A percentile compares a stretch with the other conserved stretches of the same genome.
Conservation (phyloP, 1,140 invertebrate genomes). For the Sitobion miscanthi region DNA sequence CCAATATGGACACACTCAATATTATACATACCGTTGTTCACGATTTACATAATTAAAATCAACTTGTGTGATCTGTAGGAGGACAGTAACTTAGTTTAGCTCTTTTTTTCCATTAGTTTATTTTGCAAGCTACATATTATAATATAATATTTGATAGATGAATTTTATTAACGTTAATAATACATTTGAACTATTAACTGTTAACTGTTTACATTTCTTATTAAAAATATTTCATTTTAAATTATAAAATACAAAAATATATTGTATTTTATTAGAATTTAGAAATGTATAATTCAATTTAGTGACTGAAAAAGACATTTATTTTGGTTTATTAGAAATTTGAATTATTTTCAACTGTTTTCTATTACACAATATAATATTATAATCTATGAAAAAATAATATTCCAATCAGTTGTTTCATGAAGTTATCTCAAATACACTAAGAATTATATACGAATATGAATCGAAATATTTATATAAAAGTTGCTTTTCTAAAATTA, state of each 20-base stretch:
- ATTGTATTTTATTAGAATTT: background rate
- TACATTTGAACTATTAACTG: background rate
- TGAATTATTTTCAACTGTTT: background rate
- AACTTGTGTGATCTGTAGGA: constrained; percentile 25
- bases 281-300: background rate
- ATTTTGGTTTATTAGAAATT: background rate
- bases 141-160: background rate
- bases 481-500: no score
- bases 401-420: background rate
- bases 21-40: background rate
- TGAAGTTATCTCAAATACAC: background rate
- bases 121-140: background rate
- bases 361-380: background rate
- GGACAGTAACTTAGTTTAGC: background rate
- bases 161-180: background rate
- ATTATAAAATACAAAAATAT: background rate
- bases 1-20: background rate
- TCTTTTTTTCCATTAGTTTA: background rate
- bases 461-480: no score
- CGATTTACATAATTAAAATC: constrained; percentile 33
- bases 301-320: background rate
- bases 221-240: background rate
- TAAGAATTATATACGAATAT: background rate
- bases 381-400: background rate
- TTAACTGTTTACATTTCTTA: background rate